Base-by-base conservation (phyloP, 2,797 vertebrate genomes). In the Phrynocephalus guinanensis region DNA sequence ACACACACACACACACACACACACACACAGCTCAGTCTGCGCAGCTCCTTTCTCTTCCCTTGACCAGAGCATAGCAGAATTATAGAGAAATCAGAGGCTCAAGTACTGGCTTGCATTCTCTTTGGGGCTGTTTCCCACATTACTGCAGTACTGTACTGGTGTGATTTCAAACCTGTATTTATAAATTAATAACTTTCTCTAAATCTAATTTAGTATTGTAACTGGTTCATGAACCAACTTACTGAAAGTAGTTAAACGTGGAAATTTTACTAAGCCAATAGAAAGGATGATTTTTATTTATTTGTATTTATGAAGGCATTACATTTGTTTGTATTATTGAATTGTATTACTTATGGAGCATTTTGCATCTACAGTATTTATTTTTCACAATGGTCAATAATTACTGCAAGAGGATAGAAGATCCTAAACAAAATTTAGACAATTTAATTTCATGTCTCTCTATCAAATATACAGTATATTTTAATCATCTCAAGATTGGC, bases 251-350 rank as follows among this genome's bases (percentile, higher is more conserved):
- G 4, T 77, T 24, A 78, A 78, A 85, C 24, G 24, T 68, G 63
- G 77, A 77, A 85, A 85, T 85, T 85, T 85, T 68, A 77, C 76
- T 68, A 66, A 84, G 52, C 71, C 60, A 76, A 66, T 44, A 44
- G 38, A 44, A 78, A 52, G 48, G 63, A 79, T 79, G 75, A 18
- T 79, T 86, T 85, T 85, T 48, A 79, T 85, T 75, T 70, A 86
- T 86, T 79, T 52, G 56, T 67, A 33, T 86, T 86, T 79, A 79
- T 28, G 24, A 79, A 79, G 44, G 84, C 33, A 26, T 50, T 10
- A 70, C 22, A 28, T 30, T 67, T 68, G 44, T 70, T 78, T 85
- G 78, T 15, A 52, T 67, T 79, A 44, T 20, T 79, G n/a, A 79
- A 20, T 52, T 79, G 22, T n/a, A 79, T 86, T 79, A 70, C n/a